A percentile compares a stretch with the other conserved stretches of the same genome.
Evolutionary conservation across 2,797 vertebrate species (phyloP).

Genomic region (Mormyrops attenuatus): DNA sequence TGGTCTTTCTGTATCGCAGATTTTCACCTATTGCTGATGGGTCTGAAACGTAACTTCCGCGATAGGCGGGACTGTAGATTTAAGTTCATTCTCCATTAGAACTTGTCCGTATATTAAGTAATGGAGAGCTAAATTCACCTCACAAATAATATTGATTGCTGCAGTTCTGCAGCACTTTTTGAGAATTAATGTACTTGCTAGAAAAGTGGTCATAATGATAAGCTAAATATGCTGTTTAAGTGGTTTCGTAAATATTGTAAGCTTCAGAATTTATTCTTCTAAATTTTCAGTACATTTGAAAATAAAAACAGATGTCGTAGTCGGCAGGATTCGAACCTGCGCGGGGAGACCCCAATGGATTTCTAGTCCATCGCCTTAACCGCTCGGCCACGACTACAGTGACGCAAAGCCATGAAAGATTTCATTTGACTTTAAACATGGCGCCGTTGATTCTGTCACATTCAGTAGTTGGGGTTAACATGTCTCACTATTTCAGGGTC

Average conservation of each 20-base stretch:
- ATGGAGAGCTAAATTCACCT: no score
- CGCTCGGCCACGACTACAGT: constrained; percentile 57
- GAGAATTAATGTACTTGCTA: neutral
- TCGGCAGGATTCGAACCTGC: constrained; percentile 59
- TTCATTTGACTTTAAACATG: neutral
- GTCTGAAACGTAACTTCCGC: no score
- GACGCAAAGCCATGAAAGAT: neutral
- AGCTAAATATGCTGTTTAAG: neutral
- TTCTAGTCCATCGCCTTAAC: constrained; percentile 62
- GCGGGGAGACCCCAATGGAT: constrained; percentile 61
- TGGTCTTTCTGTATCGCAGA: no score
- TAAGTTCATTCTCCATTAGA: no score
- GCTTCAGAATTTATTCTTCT: neutral
- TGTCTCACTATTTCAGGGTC: neutral
- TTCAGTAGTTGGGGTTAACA: neutral
- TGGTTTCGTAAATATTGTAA: neutral
- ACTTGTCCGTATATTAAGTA: no score
- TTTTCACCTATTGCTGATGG: no score
- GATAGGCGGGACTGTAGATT: no score
- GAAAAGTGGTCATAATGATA: neutral
- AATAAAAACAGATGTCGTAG: neutral
- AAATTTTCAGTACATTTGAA: neutral
- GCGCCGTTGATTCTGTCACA: neutral
- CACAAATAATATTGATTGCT: no score
- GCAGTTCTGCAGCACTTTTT: neutral